Evolutionary conservation across 2,113 vertebrate species (phyloP), one percentile per base, ranked within the genome.

Genomic region (Abramis brama): DNA sequence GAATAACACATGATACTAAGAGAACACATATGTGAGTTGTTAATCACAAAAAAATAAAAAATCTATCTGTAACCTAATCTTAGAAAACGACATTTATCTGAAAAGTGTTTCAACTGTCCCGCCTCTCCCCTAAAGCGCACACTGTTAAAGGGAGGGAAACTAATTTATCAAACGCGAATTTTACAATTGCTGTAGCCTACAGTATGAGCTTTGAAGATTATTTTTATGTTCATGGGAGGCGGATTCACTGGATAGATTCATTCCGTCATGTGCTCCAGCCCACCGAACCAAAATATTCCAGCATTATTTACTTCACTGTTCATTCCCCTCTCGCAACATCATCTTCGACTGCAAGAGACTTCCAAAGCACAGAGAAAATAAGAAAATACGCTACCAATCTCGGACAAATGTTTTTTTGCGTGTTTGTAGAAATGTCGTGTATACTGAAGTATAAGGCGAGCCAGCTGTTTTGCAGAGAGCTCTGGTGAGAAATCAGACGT

Each of bases 261-360:
- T 13, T 64, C 30, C 19, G 57, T 78, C 10, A 23, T 60, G 50
- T 23, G 55, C 52, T 60, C 78, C 78, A 64, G 36, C 78, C 78
- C 78, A 80, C 78, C n/a, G n/a, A 80, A 64, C 55, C 77, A 79
- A 60, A 79, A 60, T 39, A 25, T 66, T 15, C 15, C 39, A 47
- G 23, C 79, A 64, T 43, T 43, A 43, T 43, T 43, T 43, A 43
- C 64, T 45, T 80, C 79, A 27, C 33, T 19, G 2, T 45, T 64
- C 36, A 19, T 17, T 62, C 23, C 39, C 57, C 23, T 62, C 36
- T 43, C 55, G 0, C 21, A 59, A 60, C 55, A 80, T 62, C 36
- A 21, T 25, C 57, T 19, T 15, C 57, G 36, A 13, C 3, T 23
- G 6, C 2, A 13, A 57, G 52, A 21, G 23, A 5, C 23, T 3